These are phyloP conservation scores for Syngnathus rostellatus DNA, from an alignment of 2,797 vertebrate genomes.

Conservation along the genomic window DNA sequence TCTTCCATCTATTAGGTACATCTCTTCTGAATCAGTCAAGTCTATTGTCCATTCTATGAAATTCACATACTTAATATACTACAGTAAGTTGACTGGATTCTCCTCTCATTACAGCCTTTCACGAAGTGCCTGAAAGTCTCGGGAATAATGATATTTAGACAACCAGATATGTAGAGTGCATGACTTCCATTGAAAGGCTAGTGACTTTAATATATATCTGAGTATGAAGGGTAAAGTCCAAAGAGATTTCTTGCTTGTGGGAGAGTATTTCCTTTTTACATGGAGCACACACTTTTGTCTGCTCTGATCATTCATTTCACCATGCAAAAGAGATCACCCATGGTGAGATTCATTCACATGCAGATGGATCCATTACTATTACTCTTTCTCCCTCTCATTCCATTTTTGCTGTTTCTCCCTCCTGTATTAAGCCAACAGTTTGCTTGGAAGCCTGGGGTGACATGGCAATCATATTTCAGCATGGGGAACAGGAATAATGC, in stretches of 20 bases:
- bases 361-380: conserved; percentile 65
- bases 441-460: conserved; percentile 67
- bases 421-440: conserved; percentile 61
- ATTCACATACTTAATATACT: conserved; percentile 36
- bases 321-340: conserved; percentile 65
- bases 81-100: conserved; percentile 43
- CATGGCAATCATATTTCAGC: conserved; percentile 68
- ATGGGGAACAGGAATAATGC: conserved; percentile 57
- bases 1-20: conserved; percentile 40
- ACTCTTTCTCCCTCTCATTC: conserved; percentile 50
- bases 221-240: conserved; percentile 59
- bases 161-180: conserved; percentile 32
- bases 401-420: conserved; percentile 49
- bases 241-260: conserved; percentile 46
- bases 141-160: conserved; percentile 65
- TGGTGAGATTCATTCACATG: conserved; percentile 72
- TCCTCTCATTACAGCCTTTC: conserved; percentile 23
- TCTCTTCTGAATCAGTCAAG: conserved; percentile 12
- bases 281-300: conserved; percentile 54
- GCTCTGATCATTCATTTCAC: conserved; percentile 75
- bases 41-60: background rate
- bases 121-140: conserved; percentile 39
- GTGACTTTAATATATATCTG: conserved; percentile 62
- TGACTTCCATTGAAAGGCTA: conserved; percentile 48
- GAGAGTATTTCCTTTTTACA: conserved; percentile 40